Evolutionary conservation across 2,888 invertebrate species (phyloP).

Genomic region (Morpho helenor): DNA sequence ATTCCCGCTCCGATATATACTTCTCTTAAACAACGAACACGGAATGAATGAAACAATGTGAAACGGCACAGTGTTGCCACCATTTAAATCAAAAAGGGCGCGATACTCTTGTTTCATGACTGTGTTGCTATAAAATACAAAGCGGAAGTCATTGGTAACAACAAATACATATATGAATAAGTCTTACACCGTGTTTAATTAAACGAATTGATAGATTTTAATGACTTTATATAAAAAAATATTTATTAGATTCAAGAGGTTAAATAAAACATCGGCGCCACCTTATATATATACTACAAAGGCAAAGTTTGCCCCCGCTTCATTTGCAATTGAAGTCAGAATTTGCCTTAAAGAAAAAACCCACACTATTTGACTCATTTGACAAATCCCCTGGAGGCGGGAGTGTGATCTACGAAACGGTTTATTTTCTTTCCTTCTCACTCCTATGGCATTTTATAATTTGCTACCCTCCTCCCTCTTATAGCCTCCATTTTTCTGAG

Average conservation of each 20-base stretch:
- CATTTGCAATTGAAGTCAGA: constrained; percentile 47
- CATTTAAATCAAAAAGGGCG: too few relatives aligned
- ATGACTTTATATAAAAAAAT: neutral
- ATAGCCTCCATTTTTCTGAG: constrained; percentile 43
- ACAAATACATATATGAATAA: too few relatives aligned
- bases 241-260: constrained; percentile 20
- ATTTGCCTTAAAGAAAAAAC: constrained; percentile 28
- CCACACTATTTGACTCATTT: constrained; percentile 51
- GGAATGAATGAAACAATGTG: too few relatives aligned
- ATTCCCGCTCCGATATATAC: too few relatives aligned
- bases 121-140: too few relatives aligned
- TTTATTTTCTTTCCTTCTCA: constrained; percentile 35
- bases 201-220: too few relatives aligned
- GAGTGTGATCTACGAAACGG: constrained; percentile 31
- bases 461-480: constrained; percentile 39
- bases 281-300: constrained; percentile 33
- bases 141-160: too few relatives aligned
- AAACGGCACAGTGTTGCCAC: too few relatives aligned
- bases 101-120: too few relatives aligned
- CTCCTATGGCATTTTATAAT: constrained; percentile 27
- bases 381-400: constrained; percentile 52
- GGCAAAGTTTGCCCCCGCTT: constrained; percentile 38
- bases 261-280: constrained; percentile 32
- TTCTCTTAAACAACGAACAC: too few relatives aligned
- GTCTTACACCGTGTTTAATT: too few relatives aligned